A percentile compares a stretch with the other conserved stretches of the same genome.
Conservation (phyloP, 2,888 invertebrate genomes). For the Latrodectus hesperus region DNA sequence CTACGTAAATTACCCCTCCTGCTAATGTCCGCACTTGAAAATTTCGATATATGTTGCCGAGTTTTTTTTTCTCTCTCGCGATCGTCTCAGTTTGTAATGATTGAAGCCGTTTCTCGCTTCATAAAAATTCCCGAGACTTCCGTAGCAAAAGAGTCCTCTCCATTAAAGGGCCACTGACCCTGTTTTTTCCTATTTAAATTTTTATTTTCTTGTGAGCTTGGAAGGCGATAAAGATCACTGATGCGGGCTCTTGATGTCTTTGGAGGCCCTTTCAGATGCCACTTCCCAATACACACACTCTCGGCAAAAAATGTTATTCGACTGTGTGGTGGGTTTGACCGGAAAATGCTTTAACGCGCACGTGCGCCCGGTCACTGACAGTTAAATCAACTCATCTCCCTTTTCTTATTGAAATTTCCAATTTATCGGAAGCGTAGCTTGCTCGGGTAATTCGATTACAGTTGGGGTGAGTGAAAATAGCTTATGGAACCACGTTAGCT, state of each 20-base stretch:
- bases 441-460: no score
- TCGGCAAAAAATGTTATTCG: no score
- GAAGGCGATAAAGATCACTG: slow-evolving; percentile 20
- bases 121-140: slow-evolving; percentile 7
- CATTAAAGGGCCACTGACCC: slow-evolving; percentile 39
- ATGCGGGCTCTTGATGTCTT: background rate
- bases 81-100: background rate
- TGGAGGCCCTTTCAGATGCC: background rate
- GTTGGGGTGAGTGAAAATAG: no score
- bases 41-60: background rate
- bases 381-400: no score
- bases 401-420: no score
- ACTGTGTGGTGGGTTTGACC: no score
- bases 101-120: slow-evolving; percentile 5
- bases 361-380: no score
- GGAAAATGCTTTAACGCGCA: no score
- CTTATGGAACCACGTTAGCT: no score
- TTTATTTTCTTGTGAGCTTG: slow-evolving; percentile 5
- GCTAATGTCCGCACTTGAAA: background rate
- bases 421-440: no score
- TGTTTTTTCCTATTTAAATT: slow-evolving; percentile 3
- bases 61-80: background rate
- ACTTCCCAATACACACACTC: no score
- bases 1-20: no score
- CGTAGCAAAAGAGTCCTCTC: background rate